Evolutionary conservation across 2,113 vertebrate species (phyloP).

Genomic region (Peromyscus polionotus): DNA sequence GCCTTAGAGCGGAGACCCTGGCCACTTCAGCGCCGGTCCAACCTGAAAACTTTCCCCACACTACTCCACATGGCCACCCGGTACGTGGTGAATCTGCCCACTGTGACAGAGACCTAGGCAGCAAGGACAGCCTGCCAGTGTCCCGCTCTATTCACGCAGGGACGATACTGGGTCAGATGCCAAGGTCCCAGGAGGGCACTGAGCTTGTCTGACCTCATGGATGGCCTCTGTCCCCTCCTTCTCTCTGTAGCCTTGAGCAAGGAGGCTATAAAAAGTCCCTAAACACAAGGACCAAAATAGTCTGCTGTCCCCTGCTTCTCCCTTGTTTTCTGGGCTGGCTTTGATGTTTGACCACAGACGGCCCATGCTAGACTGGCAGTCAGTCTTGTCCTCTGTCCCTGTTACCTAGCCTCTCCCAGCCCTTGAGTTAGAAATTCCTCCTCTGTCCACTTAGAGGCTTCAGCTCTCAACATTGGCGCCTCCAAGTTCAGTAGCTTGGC

Average conservation of each 20-base stretch:
- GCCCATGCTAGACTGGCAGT: conserved; percentile 12
- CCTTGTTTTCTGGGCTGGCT: conserved; percentile 44
- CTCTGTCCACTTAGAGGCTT: neutral
- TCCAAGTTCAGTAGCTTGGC: neutral
- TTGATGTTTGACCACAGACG: conserved; percentile 26
- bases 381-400: neutral
- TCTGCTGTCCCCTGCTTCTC: neutral
- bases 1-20: neutral
- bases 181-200: conserved; percentile 54
- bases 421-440: neutral
- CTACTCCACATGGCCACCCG: neutral
- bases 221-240: neutral
- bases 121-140: neutral
- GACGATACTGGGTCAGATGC: neutral
- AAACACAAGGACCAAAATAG: conserved; percentile 79
- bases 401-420: neutral
- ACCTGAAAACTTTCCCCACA: neutral
- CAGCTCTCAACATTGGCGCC: neutral
- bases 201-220: conserved; percentile 34
- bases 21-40: neutral
- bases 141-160: neutral
- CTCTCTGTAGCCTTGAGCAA: conserved; percentile 12
- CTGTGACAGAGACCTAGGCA: neutral
- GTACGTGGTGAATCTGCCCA: neutral
- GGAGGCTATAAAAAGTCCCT: conserved; percentile 80